A percentile compares a stretch with the other conserved stretches of the same genome.
These are phyloP conservation scores for Pocillopora meandrina DNA, from an alignment of 92 coral and sea anemone genomes.

Conservation along the genomic window DNA sequence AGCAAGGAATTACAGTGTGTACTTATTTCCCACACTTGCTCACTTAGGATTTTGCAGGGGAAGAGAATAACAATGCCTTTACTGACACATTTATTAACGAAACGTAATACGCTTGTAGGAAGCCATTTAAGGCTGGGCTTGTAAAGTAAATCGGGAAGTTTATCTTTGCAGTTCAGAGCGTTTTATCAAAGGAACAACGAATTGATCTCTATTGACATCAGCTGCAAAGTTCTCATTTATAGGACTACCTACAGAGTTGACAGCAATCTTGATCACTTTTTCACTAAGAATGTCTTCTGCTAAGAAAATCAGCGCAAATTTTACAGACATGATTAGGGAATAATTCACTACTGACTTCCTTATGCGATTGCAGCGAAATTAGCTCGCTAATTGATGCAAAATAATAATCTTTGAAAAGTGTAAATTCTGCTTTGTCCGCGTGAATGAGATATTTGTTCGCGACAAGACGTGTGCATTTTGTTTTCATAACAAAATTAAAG, in stretches of 20 bases:
- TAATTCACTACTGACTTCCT: background rate
- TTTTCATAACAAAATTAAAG: conserved; percentile 58
- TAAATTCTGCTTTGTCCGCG: conserved; percentile 49
- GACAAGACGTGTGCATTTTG: conserved; percentile 50
- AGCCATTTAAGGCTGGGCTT: conserved; percentile 23
- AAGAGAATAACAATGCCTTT: background rate
- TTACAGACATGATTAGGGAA: background rate
- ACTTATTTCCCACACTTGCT: conserved; percentile 34
- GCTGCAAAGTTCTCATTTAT: conserved; percentile 45
- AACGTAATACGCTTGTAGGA: conserved; percentile 45
- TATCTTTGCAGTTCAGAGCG: conserved; percentile 38
- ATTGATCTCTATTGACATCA: conserved; percentile 53
- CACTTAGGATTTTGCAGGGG: conserved; percentile 30
- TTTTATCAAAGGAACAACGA: conserved; percentile 41
- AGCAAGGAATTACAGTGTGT: background rate
- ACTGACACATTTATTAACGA: background rate
- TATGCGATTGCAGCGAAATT: background rate
- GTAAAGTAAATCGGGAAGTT: conserved; percentile 30
- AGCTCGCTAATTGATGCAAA: conserved; percentile 35
- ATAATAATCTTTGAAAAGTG: conserved; percentile 42
- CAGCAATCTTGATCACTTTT: conserved; percentile 3
- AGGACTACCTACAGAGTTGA: conserved; percentile 15
- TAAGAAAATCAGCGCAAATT: background rate
- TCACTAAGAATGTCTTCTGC: background rate
- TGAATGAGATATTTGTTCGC: conserved; percentile 59